Base-by-base conservation (phyloP, 2,888 invertebrate species). In the Coecobrya sp. region DNA sequence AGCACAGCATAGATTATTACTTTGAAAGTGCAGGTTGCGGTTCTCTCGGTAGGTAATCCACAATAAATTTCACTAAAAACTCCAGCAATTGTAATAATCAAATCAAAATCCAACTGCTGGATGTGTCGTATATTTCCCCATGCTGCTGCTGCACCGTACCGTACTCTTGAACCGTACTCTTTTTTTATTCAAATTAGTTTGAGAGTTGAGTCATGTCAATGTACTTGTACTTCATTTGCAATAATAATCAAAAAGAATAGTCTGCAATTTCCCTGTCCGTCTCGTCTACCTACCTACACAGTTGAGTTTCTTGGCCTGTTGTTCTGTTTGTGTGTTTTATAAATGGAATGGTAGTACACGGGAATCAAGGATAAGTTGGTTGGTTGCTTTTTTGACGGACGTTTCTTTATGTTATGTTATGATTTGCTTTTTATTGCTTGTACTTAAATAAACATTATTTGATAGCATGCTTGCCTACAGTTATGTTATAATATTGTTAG, bases 141-240 rank as follows among this genome's bases (percentile, higher is more conserved):
- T n/a, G n/a, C n/a, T n/a, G n/a, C n/a, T n/a, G n/a, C 5, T 19
- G 2, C 19, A 59, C 55, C 7, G 22, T 30, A 30, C 42, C n/a
- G 10, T 19, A 16, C 30, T 10, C 4, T 10, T 13, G 1, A 68
- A n/a, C 65, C 65, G 3, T n/a, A 7, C 45, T 45, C 13, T 73
- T 45, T n/a, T n/a, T n/a, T 76, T 76, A 76, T 76, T 76, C 76
- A 76, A 76, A 76, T 76, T 76, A 76, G 76, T 16, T 45, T 73
- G 73, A 1, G 45, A 76, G 76, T 42, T 49, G 76, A 76, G 49
- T 76, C 76, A 76, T 76, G 45, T 73, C 73, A 73, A 45, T 73
- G 45, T 73, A 45, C 42, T 73, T 73, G 73, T 73, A 73, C 73
- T 45, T 73, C 8, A n/a, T n/a, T 73, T 73, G 76, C 49, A 76